A percentile compares a stretch with the other conserved stretches of the same genome.
These are phyloP conservation scores for Trissoscelio sp. DNA, from an alignment of 2,888 invertebrate species.

Conservation along the genomic window DNA sequence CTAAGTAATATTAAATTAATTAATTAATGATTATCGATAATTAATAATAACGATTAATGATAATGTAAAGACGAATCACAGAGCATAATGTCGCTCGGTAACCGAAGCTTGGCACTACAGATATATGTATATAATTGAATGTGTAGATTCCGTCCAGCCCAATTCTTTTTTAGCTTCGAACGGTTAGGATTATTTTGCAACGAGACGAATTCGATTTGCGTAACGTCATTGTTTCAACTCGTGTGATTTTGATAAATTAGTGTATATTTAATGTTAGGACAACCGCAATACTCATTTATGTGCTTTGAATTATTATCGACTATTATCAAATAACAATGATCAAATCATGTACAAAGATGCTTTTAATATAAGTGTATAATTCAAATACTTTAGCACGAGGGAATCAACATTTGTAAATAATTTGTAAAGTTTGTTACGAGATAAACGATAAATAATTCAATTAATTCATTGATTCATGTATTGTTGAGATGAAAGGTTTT, in stretches of 20 bases:
- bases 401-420: conserved; percentile 57
- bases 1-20: no score
- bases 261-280: conserved; percentile 4
- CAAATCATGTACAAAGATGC: conserved; percentile 58
- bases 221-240: conserved; percentile 16
- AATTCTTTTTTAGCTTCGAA: conserved; percentile 73
- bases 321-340: conserved; percentile 47
- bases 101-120: conserved; percentile 81
- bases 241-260: conserved; percentile 25
- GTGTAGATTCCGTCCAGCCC: conserved; percentile 83
- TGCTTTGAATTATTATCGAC: conserved; percentile 15
- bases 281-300: conserved; percentile 21
- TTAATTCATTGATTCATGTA: no score
- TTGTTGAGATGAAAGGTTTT: conserved; percentile 28
- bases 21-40: no score
- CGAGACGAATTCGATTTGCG: conserved; percentile 61
- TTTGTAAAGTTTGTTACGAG: conserved; percentile 53
- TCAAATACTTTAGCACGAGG: conserved; percentile 24
- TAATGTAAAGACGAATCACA: conserved; percentile 66
- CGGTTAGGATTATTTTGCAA: conserved; percentile 67
- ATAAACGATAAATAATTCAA: conserved; percentile 16
- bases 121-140: conserved; percentile 83
- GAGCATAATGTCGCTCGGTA: conserved; percentile 72
- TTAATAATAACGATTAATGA: no score
- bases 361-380: conserved; percentile 41